These are phyloP conservation scores for Drosophila tanythrix DNA, from an alignment of 2,888 invertebrate genomes.

Conservation along the genomic window DNA sequence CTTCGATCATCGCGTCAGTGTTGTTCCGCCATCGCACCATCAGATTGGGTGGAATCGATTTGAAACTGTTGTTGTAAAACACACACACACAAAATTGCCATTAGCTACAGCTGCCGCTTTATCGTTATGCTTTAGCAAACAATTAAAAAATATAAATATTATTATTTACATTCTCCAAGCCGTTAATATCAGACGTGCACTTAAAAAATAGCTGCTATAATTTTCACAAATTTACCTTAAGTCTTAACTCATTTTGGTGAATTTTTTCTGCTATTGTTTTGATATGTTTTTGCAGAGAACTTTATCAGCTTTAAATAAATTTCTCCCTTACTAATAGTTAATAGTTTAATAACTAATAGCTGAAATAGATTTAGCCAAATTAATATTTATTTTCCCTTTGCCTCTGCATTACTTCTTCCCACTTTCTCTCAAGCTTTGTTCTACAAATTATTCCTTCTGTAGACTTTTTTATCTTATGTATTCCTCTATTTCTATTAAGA, in stretches of 20 bases:
- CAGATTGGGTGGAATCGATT: slow-evolving; percentile 85
- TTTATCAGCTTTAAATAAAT: not conserved
- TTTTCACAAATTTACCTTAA: not conserved
- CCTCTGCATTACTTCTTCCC: not conserved
- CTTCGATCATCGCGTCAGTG: slow-evolving; percentile 87
- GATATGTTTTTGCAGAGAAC: not conserved
- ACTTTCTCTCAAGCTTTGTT: not conserved
- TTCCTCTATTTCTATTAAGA: not conserved
- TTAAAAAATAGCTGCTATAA: not conserved
- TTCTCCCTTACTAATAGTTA: not conserved
- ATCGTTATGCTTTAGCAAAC: not conserved
- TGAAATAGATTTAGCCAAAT: not conserved
- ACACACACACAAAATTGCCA: not conserved
- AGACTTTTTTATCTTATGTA: not conserved
- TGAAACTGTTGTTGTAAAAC: slow-evolving; percentile 82
- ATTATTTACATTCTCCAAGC: not conserved
- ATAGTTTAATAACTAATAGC: not conserved
- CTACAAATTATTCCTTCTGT: not conserved
- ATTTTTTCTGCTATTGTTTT: not conserved
- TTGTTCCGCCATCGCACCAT: slow-evolving; percentile 87
- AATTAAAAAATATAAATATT: not conserved
- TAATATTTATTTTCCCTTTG: not conserved
- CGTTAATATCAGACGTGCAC: not conserved
- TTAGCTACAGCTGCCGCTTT: not conserved
- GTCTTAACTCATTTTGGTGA: not conserved